These are phyloP conservation scores for Apotomis capreana DNA, from an alignment of 2,888 invertebrate species.

Conservation along the genomic window DNA sequence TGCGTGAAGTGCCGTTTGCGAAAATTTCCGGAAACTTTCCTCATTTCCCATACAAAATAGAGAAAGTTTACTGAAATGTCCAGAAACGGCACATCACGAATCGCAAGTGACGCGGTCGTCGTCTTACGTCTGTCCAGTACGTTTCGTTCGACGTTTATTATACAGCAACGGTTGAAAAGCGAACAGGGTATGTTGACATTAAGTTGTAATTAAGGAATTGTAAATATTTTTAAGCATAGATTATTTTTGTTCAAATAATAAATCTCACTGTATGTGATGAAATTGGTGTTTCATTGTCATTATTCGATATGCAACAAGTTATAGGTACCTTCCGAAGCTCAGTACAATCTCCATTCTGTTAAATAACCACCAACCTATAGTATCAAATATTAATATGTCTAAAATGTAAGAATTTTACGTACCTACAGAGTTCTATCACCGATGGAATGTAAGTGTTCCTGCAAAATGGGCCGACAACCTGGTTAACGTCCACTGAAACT, in stretches of 20 bases:
- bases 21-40: no score
- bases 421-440: no score
- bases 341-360: no score
- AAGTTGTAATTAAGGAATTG: slow-evolving; percentile 77
- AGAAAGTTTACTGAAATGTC: no score
- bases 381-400: no score
- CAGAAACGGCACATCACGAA: slow-evolving; percentile 5
- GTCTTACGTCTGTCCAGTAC: slow-evolving; percentile 69
- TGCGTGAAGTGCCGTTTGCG: background rate
- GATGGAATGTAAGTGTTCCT: no score
- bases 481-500: no score
- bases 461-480: no score
- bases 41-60: no score
- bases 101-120: slow-evolving; percentile 42
- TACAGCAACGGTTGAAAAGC: slow-evolving; percentile 81
- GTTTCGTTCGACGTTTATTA: slow-evolving; percentile 54
- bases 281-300: slow-evolving; percentile 56
- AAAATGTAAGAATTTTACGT: no score
- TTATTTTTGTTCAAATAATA: slow-evolving; percentile 82
- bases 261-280: slow-evolving; percentile 76
- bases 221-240: slow-evolving; percentile 78
- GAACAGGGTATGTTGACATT: slow-evolving; percentile 80
- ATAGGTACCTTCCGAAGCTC: no score
- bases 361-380: no score
- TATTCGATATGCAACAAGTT: background rate